Evolutionary conservation across 1,140 invertebrate genomes (phyloP), one percentile per base, ranked within the genome.

Genomic region (Drosophila cardini): DNA sequence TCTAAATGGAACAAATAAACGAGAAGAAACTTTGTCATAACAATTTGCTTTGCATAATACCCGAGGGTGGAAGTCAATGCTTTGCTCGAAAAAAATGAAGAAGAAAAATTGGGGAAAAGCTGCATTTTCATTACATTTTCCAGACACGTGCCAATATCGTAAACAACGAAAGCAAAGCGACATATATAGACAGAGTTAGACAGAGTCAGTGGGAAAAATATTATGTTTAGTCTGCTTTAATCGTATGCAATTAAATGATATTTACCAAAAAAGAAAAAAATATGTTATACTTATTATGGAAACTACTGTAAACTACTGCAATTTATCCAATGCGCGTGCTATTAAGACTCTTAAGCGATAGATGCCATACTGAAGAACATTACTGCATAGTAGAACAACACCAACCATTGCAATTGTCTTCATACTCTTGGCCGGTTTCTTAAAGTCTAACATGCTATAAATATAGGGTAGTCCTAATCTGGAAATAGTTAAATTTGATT

Each of bases 31-130:
- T 75, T 64, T 67, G 61, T 65, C 75, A 65, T 72, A 76, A 83
- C 76, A 83, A 82, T 74, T 67, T 79, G 43, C 40, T 67, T 57
- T 65, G 55, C 61, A 72, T 72, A 78, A 62, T 71, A 46, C 67
- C 38, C 32, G 38, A 30, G 36, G 32, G 18, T 26, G 32, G 32
- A 30, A 15, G 30, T 38, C 10, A 10, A 26, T 26, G 21, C 21
- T 4, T 4, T 26, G 5, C 21, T 4, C 21, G 21, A 26, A 26
- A 26, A 26, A 26, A 26, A 26, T 2, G 5, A 3, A 26, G 21
- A 26, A n/a, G n/a, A 38, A 34, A 11, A 46, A 64, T 13, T 38
- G 30, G 18, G 16, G 16, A 2, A 13, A 8, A 58, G 32, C 18
- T 55, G 46, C 63, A 52, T 36, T 42, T 57, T 38, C 40, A 60